These are phyloP conservation scores for Phyto melanocephala DNA, from an alignment of 2,888 invertebrate genomes.

Conservation along the genomic window DNA sequence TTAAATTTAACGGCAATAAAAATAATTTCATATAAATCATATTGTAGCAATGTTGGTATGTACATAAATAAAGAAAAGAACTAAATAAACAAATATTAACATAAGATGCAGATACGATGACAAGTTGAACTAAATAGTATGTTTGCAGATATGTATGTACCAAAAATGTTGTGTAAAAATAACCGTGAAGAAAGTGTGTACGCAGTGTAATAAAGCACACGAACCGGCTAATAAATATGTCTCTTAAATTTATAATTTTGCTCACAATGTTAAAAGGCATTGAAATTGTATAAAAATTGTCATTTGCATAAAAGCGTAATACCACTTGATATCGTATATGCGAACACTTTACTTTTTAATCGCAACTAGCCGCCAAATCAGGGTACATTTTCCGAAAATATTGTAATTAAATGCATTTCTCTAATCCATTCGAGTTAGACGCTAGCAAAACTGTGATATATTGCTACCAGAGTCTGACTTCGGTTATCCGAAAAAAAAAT, in stretches of 20 bases:
- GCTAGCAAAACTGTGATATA: not conserved
- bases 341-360: not conserved
- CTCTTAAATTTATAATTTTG: constrained; percentile 39
- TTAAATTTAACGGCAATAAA: constrained; percentile 53
- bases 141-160: not conserved
- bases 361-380: too few species aligned
- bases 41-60: too few species aligned
- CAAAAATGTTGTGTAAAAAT: not conserved
- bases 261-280: constrained; percentile 21
- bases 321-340: too few species aligned
- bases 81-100: constrained; percentile 12
- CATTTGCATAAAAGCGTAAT: constrained; percentile 5
- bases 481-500: too few species aligned
- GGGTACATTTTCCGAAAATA: not conserved
- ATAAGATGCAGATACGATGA: constrained; percentile 24
- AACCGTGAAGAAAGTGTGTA: not conserved
- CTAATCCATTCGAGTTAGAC: not conserved
- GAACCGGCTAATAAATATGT: too few species aligned
- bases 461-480: too few species aligned
- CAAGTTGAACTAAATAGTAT: not conserved
- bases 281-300: constrained; percentile 5
- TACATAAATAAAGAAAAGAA: not conserved
- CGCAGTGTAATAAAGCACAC: not conserved
- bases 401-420: not conserved
- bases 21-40: constrained; percentile 35